phyloP scores from a whole-genome alignment of 2,113 vertebrate species.

The Larimichthys polyactis region DNA sequence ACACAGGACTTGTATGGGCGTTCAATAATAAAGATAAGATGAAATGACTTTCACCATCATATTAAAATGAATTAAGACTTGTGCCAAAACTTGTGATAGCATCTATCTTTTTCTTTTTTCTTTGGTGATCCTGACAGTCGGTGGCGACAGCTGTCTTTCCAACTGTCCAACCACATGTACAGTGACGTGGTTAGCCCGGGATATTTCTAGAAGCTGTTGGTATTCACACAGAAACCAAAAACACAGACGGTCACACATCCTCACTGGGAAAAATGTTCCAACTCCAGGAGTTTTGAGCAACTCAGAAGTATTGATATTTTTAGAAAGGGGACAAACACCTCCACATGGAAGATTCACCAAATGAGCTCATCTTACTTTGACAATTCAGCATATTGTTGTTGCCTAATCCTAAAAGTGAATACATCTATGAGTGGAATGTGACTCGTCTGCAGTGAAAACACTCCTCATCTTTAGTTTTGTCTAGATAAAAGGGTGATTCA shows the following conservation, averaged over 20 bases:
- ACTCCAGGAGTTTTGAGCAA: slow-evolving; percentile 44
- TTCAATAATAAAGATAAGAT: not conserved
- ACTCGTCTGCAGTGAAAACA: slow-evolving; percentile 51
- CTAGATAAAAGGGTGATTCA: slow-evolving; percentile 44
- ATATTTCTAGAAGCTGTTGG: slow-evolving; percentile 72
- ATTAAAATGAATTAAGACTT: not conserved
- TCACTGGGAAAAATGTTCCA: slow-evolving; percentile 55
- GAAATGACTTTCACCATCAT: not conserved
- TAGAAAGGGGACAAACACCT: slow-evolving; percentile 35
- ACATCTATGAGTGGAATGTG: slow-evolving; percentile 38
- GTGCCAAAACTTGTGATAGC: slow-evolving; percentile 7
- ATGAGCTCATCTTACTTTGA: slow-evolving; percentile 30
- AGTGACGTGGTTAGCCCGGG: slow-evolving; percentile 53
- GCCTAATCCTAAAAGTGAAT: slow-evolving; percentile 28
- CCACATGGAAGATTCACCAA: not conserved
- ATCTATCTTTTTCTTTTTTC: slow-evolving; percentile 48
- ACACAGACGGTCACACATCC: slow-evolving; percentile 62
- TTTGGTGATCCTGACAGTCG: slow-evolving; percentile 28
- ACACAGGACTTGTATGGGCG: not conserved
- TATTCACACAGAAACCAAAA: slow-evolving; percentile 68
- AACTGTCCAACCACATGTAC: slow-evolving; percentile 59
- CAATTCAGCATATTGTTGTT: not conserved
- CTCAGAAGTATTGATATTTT: slow-evolving; percentile 40
- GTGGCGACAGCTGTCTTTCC: slow-evolving; percentile 69
- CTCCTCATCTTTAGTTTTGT: slow-evolving; percentile 48